phyloP scores from a whole-genome alignment of 2,113 vertebrate species.

The Leptobrachium ailaonicum region DNA sequence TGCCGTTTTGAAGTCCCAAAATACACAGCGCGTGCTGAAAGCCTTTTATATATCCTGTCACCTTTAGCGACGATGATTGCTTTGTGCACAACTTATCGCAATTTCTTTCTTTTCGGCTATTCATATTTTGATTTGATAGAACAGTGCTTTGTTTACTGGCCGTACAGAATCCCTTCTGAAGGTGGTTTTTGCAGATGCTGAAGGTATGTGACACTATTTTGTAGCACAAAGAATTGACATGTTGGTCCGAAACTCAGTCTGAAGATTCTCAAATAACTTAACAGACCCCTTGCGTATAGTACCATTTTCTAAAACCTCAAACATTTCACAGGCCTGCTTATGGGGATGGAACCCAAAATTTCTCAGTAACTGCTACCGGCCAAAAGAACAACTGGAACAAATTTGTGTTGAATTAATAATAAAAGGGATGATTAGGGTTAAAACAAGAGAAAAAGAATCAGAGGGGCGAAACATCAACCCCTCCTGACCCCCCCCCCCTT shows the following conservation, averaged over 20 bases:
- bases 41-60: conserved; percentile 13
- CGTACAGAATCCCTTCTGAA: not conserved
- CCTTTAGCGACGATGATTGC: not conserved
- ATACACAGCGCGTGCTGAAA: not conserved
- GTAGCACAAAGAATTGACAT: not conserved
- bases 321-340: too few species aligned
- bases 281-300: too few species aligned
- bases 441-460: too few species aligned
- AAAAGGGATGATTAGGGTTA: too few species aligned
- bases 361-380: too few species aligned
- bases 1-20: not conserved
- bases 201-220: not conserved
- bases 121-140: not conserved
- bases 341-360: too few species aligned
- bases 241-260: not conserved
- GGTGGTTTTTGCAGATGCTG: not conserved
- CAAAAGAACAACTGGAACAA: too few species aligned
- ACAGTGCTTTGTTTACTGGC: not conserved
- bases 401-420: too few species aligned
- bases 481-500: too few species aligned
- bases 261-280: not conserved
- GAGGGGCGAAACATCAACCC: too few species aligned
- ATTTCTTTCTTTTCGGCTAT: not conserved
- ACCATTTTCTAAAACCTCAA: too few species aligned
- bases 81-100: not conserved